Base-by-base conservation (phyloP, 2,888 invertebrate genomes). In the Pocota personata region DNA sequence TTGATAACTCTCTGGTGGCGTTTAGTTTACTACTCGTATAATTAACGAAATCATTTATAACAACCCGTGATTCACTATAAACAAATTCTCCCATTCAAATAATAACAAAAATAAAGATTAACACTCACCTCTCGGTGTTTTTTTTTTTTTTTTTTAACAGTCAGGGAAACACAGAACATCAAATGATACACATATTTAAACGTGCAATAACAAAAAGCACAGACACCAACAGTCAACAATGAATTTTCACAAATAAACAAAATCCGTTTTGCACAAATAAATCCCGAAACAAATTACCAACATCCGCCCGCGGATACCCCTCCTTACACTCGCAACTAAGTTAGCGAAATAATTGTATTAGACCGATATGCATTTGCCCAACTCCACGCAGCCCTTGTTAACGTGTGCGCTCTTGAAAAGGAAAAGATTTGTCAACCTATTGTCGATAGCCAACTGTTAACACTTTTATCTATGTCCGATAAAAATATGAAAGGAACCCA, bases 381-480 rank as follows among this genome's bases (percentile, higher is more conserved):
- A 52, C 30, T 52, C 14, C 19, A 21, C 37, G 24, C 12, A 52
- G 19, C 57, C 30, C 55, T 57, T 14, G 14, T 24, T 40, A 40
- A 37, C 24, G 57, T 32, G 69, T 71, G 46, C 30, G 60, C n/a
- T 60, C 72, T 72, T 72, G 72, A 50, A 60, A 24, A 60, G 6
- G 35, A 58, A 48, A 24, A 58, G 1, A 21, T 48, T 48, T 71
- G 46, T 71, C 57, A 58, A 48, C 19, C 43, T 14, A 71, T 35
- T 21, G 46, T 16, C 58, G 69, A 57, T 57, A 16, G 19, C 57
- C 32, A 46, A 21, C 46, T 71, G 43, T 71, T 52, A 48, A n/a
- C 35, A 66, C 16, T 69, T 69, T 71, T 69, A 69, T 69, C 52
- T 40, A n/a, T 30, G 40, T 43, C 30, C 35, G 71, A 71, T 58